phyloP scores from a whole-genome alignment of 2,888 invertebrate genomes.

The Thysanoteuthis rhombus region DNA sequence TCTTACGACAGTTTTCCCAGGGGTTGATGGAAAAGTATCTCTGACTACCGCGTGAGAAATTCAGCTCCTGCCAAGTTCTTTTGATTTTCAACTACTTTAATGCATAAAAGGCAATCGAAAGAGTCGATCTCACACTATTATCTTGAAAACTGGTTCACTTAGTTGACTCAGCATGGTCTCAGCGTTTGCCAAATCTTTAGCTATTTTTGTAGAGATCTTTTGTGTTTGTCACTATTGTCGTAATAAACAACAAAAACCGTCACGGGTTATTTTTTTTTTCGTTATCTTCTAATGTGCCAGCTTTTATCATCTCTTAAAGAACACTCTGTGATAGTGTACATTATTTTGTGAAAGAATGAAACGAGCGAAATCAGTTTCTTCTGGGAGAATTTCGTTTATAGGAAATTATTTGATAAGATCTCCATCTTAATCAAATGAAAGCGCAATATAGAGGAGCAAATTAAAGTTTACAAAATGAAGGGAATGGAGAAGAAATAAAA shows the following conservation, averaged over 20 bases:
- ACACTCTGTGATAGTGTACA: neutral
- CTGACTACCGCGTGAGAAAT: too few species aligned
- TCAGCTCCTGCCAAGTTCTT: neutral
- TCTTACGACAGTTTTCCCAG: too few species aligned
- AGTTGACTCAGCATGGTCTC: neutral
- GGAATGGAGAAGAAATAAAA: too few species aligned
- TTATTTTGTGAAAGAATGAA: too few species aligned
- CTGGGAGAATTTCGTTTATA: too few species aligned
- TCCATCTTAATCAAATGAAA: too few species aligned
- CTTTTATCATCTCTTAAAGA: neutral
- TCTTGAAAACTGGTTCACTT: neutral
- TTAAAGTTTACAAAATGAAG: too few species aligned
- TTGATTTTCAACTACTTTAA: neutral
- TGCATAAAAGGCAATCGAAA: neutral
- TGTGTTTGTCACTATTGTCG: neutral
- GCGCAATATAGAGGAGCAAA: too few species aligned
- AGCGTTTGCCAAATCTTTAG: neutral
- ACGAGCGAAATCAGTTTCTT: too few species aligned
- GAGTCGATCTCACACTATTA: neutral
- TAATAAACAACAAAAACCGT: neutral
- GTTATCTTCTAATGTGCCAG: neutral
- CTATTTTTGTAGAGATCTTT: neutral
- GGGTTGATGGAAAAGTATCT: too few species aligned
- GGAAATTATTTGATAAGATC: too few species aligned
- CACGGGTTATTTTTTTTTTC: neutral